Evolutionary conservation across 2,888 invertebrate genomes (phyloP).

Genomic region (Drosophila affinis): DNA sequence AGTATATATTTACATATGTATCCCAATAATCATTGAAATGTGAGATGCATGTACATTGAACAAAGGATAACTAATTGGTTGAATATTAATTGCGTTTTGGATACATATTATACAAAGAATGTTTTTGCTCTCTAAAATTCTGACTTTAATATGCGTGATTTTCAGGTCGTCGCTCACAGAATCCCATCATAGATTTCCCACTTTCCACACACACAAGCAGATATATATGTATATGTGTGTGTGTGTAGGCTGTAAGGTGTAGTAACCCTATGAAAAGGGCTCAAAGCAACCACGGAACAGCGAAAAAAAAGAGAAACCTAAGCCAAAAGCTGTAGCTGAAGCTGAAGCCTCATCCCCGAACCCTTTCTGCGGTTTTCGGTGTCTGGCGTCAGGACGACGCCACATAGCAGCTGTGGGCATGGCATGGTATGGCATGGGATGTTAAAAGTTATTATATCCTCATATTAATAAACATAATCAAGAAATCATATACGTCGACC

Average conservation of each 20-base stretch:
- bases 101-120: too few relatives aligned
- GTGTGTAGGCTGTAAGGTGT: not conserved
- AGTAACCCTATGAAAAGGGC: conserved; percentile 1
- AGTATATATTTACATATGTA: not conserved
- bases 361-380: conserved; percentile 26
- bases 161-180: too few relatives aligned
- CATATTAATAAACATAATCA: conserved; percentile 68
- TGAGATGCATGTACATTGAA: not conserved
- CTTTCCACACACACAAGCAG: not conserved
- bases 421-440: too few relatives aligned
- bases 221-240: too few relatives aligned
- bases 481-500: conserved; percentile 53
- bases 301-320: not conserved
- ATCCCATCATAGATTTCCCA: too few relatives aligned
- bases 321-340: not conserved
- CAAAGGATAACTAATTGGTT: too few relatives aligned
- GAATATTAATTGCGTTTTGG: too few relatives aligned
- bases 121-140: too few relatives aligned
- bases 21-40: conserved; percentile 2
- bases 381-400: conserved; percentile 26
- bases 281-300: conserved; percentile 8
- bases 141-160: too few relatives aligned
- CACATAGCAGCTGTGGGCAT: conserved; percentile 19
- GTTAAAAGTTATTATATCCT: conserved; percentile 43
- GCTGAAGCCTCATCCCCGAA: conserved; percentile 3